Conservation (phyloP, 2,888 invertebrate genomes). For the Yponomeuta sedellus region DNA sequence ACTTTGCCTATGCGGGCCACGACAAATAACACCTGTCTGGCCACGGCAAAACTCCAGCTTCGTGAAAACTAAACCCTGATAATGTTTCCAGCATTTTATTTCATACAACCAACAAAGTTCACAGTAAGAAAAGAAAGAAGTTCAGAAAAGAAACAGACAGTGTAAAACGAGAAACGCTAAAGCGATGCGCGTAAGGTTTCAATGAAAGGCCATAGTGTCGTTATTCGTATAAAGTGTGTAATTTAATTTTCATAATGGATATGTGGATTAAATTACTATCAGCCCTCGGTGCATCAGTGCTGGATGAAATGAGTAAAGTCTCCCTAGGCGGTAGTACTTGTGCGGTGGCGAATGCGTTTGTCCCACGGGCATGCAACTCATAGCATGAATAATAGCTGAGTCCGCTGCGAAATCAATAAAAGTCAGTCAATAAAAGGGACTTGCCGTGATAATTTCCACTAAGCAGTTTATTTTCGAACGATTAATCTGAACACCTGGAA, state of each 20-base stretch:
- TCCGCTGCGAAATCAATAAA: slow-evolving; percentile 27
- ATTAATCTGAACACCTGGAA: neutral
- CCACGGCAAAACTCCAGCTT: slow-evolving; percentile 17
- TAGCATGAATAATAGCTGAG: slow-evolving; percentile 38
- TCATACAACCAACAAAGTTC: neutral
- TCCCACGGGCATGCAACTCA: slow-evolving; percentile 24
- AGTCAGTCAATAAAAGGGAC: slow-evolving; percentile 12
- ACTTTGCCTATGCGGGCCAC: slow-evolving; percentile 43
- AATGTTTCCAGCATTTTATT: neutral
- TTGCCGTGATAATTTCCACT: neutral
- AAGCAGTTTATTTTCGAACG: neutral
- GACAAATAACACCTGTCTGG: slow-evolving; percentile 47
- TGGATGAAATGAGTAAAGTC: slow-evolving; percentile 42
- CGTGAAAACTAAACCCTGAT: slow-evolving; percentile 20
- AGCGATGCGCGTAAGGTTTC: neutral
- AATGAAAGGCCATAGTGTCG: slow-evolving; percentile 8
- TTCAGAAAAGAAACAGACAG: neutral
- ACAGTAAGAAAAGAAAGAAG: too few relatives aligned
- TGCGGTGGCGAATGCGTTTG: slow-evolving; percentile 4
- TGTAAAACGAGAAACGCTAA: neutral
- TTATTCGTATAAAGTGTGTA: slow-evolving; percentile 27
- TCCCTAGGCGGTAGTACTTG: slow-evolving; percentile 23
- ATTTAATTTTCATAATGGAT: slow-evolving; percentile 54
- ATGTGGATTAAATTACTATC: slow-evolving; percentile 51
- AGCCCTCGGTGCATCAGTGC: slow-evolving; percentile 28